Evolutionary conservation across 2,888 invertebrate genomes (phyloP).

Genomic region (Trissolcus japonicus): DNA sequence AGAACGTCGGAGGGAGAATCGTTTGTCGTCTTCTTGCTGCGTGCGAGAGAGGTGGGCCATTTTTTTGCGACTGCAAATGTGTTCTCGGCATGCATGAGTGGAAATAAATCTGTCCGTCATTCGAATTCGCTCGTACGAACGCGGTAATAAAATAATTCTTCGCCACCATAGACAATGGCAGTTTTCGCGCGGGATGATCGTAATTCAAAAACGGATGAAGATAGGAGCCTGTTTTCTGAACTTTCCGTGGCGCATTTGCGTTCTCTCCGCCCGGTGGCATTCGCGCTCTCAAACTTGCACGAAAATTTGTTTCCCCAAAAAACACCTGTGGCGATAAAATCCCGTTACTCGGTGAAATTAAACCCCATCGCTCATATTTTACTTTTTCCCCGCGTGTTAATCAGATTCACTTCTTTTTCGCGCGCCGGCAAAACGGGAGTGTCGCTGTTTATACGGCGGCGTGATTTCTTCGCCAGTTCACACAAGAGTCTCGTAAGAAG

Average conservation of each 20-base stretch:
- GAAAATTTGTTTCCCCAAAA: slow-evolving; percentile 65
- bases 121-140: slow-evolving; percentile 61
- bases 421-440: slow-evolving; percentile 7
- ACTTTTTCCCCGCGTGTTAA: background rate
- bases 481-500: slow-evolving; percentile 27
- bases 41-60: background rate
- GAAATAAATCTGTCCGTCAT: background rate
- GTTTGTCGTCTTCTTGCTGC: slow-evolving; percentile 45
- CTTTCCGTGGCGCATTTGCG: slow-evolving; percentile 64
- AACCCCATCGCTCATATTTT: slow-evolving; percentile 6
- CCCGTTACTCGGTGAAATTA: slow-evolving; percentile 39
- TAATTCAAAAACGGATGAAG: slow-evolving; percentile 74
- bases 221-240: slow-evolving; percentile 70
- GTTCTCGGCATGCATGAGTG: slow-evolving; percentile 31
- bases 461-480: slow-evolving; percentile 26
- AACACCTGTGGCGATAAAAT: slow-evolving; percentile 63
- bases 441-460: slow-evolving; percentile 36
- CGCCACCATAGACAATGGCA: slow-evolving; percentile 73
- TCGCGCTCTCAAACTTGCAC: slow-evolving; percentile 36
- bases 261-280: slow-evolving; percentile 12
- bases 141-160: slow-evolving; percentile 75
- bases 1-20: slow-evolving; percentile 5
- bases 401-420: slow-evolving; percentile 6
- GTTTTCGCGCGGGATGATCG: slow-evolving; percentile 68
- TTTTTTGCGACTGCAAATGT: slow-evolving; percentile 32